Base-by-base conservation (phyloP, 2,888 invertebrate species). In the Rhamphomyia laevipes region DNA sequence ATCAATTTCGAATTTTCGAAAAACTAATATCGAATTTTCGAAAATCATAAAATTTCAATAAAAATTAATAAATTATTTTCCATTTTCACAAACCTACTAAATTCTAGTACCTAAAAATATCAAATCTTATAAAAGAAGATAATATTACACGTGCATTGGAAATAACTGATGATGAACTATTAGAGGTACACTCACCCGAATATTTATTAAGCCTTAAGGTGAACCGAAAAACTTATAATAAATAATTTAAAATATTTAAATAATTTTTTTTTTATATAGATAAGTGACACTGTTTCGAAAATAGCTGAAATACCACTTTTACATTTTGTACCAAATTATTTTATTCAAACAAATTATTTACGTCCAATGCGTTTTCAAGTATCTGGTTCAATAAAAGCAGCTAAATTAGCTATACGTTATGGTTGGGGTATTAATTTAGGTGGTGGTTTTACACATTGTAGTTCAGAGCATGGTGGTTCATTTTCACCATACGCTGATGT, bases 401-500 rank as follows among this genome's bases (percentile, higher is more conserved):
- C 84, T 2, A 82, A 83, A 63, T 65, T 89, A 50, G 87, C 88
- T 0, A 57, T 87, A 40, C 82, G 86, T 55, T 68, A 82, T 41
- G 86, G 86, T 4, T 89, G 87, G 86, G 80, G 87, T 1, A 84
- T 90, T 55, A 90, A 90, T 64, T 74, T 90, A 18, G 90, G 90
- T 0, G 90, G 89, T 15, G 89, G 89, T 0, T 89, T 90, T 68
- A 89, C 88, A 65, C 89, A 89, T 65, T 87, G 88, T 64, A 80
- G 81, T 50, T 72, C 76, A 1, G 70, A 75, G 35, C 68, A 69
- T 50, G 88, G 88, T 2, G 86, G 84, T 0, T 89, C 89, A 1
- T 89, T 90, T 71, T 90, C 89, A 67, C 80, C 82, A 2, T 89
- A 88, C 61, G 88, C 88, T 1, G 88, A 88, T 63, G 86, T 90